A percentile compares a stretch with the other conserved stretches of the same genome.
Conservation (phyloP, 1,140 invertebrate genomes). For the Rhagoletis pomonella region DNA sequence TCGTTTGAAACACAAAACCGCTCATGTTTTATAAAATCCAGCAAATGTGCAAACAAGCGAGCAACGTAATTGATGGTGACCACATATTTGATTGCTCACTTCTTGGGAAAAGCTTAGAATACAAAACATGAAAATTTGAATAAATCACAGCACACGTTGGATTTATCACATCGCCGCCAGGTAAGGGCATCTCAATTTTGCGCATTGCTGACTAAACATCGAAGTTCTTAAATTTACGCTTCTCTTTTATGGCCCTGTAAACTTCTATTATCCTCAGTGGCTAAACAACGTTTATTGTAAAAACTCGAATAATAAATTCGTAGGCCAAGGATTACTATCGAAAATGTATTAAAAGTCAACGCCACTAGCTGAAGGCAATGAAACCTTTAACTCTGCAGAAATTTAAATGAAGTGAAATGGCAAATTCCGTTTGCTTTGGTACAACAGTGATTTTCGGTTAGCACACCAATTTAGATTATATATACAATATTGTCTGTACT, state of each 20-base stretch:
- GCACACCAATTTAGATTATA: not conserved
- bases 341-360: not conserved
- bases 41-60: no score
- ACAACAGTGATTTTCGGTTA: not conserved
- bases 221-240: not conserved
- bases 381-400: not conserved
- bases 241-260: not conserved
- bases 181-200: no score
- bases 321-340: not conserved
- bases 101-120: no score
- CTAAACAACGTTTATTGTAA: not conserved
- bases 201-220: not conserved
- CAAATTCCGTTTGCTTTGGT: not conserved
- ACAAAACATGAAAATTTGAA: no score
- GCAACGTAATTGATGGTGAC: no score
- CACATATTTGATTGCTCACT: no score
- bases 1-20: no score
- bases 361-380: not conserved
- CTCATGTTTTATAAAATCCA: no score
- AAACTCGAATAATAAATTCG: not conserved
- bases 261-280: not conserved
- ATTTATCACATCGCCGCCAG: no score
- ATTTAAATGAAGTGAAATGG: conserved; percentile 1
- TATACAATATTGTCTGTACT: not conserved
- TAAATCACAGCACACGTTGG: no score